Evolutionary conservation across 2,888 invertebrate species (phyloP).

Genomic region (Miltochrista miniata): DNA sequence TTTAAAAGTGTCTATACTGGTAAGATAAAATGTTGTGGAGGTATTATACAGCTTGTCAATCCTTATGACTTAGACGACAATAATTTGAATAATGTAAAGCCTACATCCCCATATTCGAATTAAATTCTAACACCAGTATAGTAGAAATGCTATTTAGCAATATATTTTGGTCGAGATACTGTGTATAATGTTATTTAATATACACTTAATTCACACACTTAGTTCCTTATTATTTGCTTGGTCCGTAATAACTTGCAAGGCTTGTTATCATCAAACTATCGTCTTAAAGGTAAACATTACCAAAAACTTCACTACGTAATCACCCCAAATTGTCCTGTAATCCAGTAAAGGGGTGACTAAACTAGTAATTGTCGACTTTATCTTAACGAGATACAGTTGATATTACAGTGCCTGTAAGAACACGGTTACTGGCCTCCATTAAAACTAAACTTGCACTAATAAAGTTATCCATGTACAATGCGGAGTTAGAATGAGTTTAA

Average conservation of each 20-base stretch:
- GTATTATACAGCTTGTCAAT: too few species aligned
- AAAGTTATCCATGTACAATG: constrained; percentile 57
- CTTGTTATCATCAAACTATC: constrained; percentile 25
- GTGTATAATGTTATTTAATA: too few species aligned
- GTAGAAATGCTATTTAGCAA: too few species aligned
- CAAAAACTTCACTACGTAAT: constrained; percentile 27
- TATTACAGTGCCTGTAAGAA: constrained; percentile 27
- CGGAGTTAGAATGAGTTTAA: constrained; percentile 39
- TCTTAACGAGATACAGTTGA: constrained; percentile 19
- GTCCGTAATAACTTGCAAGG: constrained; percentile 1
- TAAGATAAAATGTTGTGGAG: too few species aligned
- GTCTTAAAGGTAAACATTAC: constrained; percentile 33
- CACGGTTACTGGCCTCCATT: constrained; percentile 50
- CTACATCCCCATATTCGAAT: too few species aligned
- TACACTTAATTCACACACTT: not conserved
- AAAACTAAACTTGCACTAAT: constrained; percentile 57
- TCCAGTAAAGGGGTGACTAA: constrained; percentile 16
- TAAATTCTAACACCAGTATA: too few species aligned
- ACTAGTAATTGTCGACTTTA: constrained; percentile 26
- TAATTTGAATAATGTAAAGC: too few species aligned
- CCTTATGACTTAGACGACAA: too few species aligned
- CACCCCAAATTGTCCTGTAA: constrained; percentile 33
- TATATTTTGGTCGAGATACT: too few species aligned
- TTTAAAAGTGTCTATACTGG: too few species aligned
- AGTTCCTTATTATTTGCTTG: not conserved